Conservation (phyloP, 2,888 invertebrate genomes). For the Melipona beecheii region DNA sequence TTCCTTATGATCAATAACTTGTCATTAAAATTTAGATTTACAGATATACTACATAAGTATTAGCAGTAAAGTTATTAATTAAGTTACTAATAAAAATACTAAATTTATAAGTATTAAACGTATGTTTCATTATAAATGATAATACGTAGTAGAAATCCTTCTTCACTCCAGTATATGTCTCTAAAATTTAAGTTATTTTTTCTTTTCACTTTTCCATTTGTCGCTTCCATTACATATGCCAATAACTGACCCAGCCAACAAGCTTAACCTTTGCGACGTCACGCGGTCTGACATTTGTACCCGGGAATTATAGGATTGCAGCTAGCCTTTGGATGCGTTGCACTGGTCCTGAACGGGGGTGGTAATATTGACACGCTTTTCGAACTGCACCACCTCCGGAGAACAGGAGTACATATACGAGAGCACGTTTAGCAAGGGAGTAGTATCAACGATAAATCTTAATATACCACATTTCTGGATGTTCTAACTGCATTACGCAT, state of each 20-base stretch:
- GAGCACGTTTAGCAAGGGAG: conserved; percentile 20
- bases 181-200: background rate
- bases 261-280: conserved; percentile 82
- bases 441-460: conserved; percentile 36
- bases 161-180: background rate
- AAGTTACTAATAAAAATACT: background rate
- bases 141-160: background rate
- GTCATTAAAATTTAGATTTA: background rate
- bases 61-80: background rate
- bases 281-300: conserved; percentile 78
- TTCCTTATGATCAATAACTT: background rate
- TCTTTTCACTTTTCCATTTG: background rate
- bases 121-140: background rate
- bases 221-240: background rate
- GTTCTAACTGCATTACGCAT: background rate
- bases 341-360: conserved; percentile 67
- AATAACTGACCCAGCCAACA: conserved; percentile 70
- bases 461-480: conserved; percentile 4
- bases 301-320: conserved; percentile 75
- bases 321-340: conserved; percentile 31
- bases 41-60: background rate
- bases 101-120: background rate
- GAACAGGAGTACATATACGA: conserved; percentile 77
- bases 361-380: conserved; percentile 78
- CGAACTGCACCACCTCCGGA: conserved; percentile 76